Conservation (phyloP, 2,888 invertebrate genomes). For the Drosophila acutilabella region DNA sequence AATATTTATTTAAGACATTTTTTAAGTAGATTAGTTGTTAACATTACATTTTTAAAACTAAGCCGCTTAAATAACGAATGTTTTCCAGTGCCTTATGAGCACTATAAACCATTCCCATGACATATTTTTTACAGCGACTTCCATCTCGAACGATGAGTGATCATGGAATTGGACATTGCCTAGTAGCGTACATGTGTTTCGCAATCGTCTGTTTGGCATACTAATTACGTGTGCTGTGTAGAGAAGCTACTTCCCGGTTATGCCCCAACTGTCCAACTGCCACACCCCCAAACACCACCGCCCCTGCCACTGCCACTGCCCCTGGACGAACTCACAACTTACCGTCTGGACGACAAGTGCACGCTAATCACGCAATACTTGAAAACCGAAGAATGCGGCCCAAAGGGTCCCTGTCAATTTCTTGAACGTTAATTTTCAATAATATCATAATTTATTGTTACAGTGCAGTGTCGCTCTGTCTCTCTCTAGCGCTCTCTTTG, state of each 20-base stretch:
- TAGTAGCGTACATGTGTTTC: conserved; percentile 82
- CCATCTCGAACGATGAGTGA: neutral
- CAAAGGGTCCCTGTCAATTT: conserved; percentile 58
- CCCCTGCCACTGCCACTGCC: neutral
- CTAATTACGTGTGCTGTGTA: conserved; percentile 72
- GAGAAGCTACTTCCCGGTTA: neutral
- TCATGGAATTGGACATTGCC: conserved; percentile 28
- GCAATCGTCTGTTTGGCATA: conserved; percentile 82
- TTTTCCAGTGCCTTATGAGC: no score
- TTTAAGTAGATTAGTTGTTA: no score
- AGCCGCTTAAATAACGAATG: no score
- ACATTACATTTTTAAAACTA: no score
- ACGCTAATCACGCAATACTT: conserved; percentile 61
- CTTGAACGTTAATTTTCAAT: conserved; percentile 73
- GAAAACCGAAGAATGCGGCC: neutral
- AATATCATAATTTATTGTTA: conserved; percentile 79
- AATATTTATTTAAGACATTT: no score
- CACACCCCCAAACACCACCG: neutral
- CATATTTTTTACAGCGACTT: neutral
- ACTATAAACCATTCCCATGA: neutral
- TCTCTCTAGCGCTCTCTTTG: neutral
- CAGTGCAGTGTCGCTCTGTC: conserved; percentile 19
- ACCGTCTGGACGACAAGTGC: conserved; percentile 66
- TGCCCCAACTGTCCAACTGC: neutral
- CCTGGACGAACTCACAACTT: conserved; percentile 46